Conservation (phyloP, 2,797 vertebrate genomes). For the Lateolabrax maculatus region DNA sequence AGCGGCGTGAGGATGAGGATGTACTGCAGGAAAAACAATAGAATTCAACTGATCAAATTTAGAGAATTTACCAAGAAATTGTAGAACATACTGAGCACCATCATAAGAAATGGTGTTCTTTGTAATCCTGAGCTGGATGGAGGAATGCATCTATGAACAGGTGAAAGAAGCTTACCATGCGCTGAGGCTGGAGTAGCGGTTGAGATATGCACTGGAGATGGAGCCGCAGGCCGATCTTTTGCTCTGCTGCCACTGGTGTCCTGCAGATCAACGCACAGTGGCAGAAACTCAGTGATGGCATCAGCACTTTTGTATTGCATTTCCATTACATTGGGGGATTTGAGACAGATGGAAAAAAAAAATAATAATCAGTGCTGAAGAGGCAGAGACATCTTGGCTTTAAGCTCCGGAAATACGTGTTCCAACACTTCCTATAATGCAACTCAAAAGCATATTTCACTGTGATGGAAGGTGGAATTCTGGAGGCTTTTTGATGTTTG, state of each 20-base stretch:
- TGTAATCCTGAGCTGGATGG: not conserved
- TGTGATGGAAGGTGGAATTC: too few relatives aligned
- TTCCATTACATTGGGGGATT: not conserved
- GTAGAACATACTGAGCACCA: not conserved
- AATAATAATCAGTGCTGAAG: not conserved
- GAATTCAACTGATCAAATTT: not conserved
- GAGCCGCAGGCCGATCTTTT: constrained; percentile 73
- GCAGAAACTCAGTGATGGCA: not conserved
- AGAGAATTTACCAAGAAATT: not conserved
- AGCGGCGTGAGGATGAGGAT: constrained; percentile 76
- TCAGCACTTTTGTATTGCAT: not conserved
- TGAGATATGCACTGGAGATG: constrained; percentile 78
- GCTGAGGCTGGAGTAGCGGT: constrained; percentile 63
- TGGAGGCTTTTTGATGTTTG: not conserved
- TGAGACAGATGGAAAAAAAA: not conserved
- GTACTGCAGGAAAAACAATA: constrained; percentile 67
- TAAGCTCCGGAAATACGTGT: too few relatives aligned
- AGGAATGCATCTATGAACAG: not conserved
- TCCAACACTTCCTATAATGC: too few relatives aligned
- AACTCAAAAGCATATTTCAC: not conserved
- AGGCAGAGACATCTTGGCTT: not conserved
- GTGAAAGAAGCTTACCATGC: constrained; percentile 65
- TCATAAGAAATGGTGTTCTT: not conserved
- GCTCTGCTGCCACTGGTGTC: constrained; percentile 84
- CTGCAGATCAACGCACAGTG: constrained; percentile 69